Evolutionary conservation across 2,888 invertebrate species (phyloP).

Genomic region (Heliconius sara): DNA sequence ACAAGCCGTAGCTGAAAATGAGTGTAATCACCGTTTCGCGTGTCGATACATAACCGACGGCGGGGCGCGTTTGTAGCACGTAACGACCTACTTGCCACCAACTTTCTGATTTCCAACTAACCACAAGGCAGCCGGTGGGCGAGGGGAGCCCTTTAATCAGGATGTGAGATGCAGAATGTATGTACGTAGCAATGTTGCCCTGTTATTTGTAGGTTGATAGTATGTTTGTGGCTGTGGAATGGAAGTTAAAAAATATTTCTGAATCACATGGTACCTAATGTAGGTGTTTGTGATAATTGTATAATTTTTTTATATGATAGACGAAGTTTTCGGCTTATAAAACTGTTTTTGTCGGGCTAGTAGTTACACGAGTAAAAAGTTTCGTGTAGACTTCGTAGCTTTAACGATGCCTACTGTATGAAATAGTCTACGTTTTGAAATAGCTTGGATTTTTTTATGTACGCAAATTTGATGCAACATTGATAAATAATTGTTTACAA

Average conservation of each 20-base stretch:
- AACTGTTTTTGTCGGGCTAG: too few relatives aligned
- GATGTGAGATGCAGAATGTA: conserved; percentile 35
- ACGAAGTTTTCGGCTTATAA: too few relatives aligned
- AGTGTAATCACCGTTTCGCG: conserved; percentile 52
- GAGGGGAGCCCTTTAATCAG: conserved; percentile 44
- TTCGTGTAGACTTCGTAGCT: neutral
- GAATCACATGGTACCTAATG: neutral
- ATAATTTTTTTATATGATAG: too few relatives aligned
- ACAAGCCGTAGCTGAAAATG: conserved; percentile 43
- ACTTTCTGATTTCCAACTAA: conserved; percentile 45
- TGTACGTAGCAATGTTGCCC: conserved; percentile 11
- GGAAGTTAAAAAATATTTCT: neutral
- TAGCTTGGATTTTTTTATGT: too few relatives aligned
- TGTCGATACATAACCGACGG: conserved; percentile 48
- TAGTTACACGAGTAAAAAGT: neutral
- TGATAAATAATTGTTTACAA: too few relatives aligned
- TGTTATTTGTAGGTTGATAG: conserved; percentile 35
- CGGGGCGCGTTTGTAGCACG: conserved; percentile 31
- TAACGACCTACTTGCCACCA: conserved; percentile 49
- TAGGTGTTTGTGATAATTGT: neutral
- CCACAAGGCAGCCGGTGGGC: conserved; percentile 29
- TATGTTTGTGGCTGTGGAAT: neutral
- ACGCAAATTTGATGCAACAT: too few relatives aligned
- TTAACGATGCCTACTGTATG: neutral
- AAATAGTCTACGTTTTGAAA: neutral